Percentiles rank a stretch among this genome's conserved stretches.
phyloP scores from a whole-genome alignment of 2,888 invertebrate species.

The Pilophorus perplexus region DNA sequence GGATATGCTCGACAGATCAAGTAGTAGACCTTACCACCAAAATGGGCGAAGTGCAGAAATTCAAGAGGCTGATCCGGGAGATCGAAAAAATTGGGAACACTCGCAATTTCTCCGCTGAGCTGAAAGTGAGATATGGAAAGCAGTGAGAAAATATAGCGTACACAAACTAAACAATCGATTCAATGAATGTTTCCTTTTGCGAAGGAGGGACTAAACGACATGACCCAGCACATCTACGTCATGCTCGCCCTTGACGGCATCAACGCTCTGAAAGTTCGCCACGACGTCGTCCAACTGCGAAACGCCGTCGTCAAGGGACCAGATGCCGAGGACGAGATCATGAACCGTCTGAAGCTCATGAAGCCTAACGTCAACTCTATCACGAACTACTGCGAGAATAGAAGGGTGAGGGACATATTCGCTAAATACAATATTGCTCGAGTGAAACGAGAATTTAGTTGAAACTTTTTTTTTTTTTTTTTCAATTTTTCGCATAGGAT shows the following conservation, averaged over 20 bases:
- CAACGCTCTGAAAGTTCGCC: constrained; percentile 21
- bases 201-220: constrained; percentile 22
- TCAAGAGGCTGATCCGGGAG: constrained; percentile 27
- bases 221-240: neutral
- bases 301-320: constrained; percentile 28
- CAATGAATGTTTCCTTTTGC: no score
- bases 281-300: constrained; percentile 21
- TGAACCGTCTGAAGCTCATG: constrained; percentile 7
- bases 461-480: no score
- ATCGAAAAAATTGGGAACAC: neutral
- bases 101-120: neutral
- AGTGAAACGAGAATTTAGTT: neutral
- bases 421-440: no score
- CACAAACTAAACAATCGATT: no score
- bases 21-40: constrained; percentile 7
- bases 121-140: no score
- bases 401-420: constrained; percentile 29
- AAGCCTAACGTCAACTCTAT: neutral
- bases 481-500: constrained; percentile 20
- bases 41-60: constrained; percentile 28
- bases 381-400: constrained; percentile 13
- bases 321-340: constrained; percentile 24
- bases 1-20: constrained; percentile 19
- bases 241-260: constrained; percentile 33
- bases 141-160: no score